A percentile compares a stretch with the other conserved stretches of the same genome.
phyloP scores from a whole-genome alignment of 2,113 vertebrate species.

The Dipodomys ordii region DNA sequence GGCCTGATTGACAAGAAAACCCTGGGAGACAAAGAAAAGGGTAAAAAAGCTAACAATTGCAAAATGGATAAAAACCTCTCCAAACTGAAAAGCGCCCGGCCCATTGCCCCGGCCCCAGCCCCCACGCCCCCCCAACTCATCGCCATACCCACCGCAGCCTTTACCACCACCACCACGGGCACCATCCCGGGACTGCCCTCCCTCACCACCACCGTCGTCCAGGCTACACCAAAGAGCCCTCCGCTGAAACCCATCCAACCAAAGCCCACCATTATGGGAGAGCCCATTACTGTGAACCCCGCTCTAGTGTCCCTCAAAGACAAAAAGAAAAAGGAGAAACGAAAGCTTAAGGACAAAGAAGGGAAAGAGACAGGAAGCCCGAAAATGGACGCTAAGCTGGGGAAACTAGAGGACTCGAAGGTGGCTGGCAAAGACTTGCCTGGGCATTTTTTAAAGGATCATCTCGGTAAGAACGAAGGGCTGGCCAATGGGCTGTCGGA shows the following conservation, averaged over 20 bases:
- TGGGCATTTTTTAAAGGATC: conserved; percentile 97
- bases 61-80: conserved; percentile 95
- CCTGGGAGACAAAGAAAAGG: conserved; percentile 89
- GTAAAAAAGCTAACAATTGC: conserved; percentile 93
- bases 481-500: conserved; percentile 92
- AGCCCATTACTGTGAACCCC: conserved; percentile 94
- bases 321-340: conserved; percentile 97
- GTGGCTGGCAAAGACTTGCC: conserved; percentile 91
- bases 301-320: conserved; percentile 94
- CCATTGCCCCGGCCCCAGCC: conserved; percentile 94
- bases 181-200: conserved; percentile 90
- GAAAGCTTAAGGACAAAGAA: conserved; percentile 96
- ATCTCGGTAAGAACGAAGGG: conserved; percentile 95
- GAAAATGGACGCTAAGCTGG: conserved; percentile 90
- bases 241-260: conserved; percentile 98
- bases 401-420: conserved; percentile 94
- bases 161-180: conserved; percentile 90
- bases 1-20: conserved; percentile 96
- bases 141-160: conserved; percentile 95
- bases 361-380: conserved; percentile 91
- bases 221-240: conserved; percentile 95
- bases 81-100: conserved; percentile 94
- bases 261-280: conserved; percentile 95
- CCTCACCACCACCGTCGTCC: conserved; percentile 92
- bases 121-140: conserved; percentile 96